Conservation (phyloP, 2,888 invertebrate species). For the Agrochola circellaris region DNA sequence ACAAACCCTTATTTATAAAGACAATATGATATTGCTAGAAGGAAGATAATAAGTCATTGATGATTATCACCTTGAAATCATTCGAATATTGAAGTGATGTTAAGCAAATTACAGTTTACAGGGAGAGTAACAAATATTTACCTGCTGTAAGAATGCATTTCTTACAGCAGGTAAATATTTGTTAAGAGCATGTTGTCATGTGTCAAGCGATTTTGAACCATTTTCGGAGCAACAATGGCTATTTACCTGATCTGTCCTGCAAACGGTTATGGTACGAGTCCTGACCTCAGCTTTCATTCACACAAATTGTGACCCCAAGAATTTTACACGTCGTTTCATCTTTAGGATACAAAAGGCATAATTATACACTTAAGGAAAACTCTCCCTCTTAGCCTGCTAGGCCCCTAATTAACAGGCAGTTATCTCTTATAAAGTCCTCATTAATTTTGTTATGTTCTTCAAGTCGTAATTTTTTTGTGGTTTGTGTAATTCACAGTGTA, state of each 20-base stretch:
- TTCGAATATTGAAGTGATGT: background rate
- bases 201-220: background rate
- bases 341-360: constrained; percentile 54
- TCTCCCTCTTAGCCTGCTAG: constrained; percentile 40
- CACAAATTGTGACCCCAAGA: background rate
- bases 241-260: background rate
- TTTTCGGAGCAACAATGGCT: background rate
- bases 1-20: too few relatives aligned
- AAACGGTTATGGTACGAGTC: background rate
- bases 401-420: constrained; percentile 56
- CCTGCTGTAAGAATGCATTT: too few relatives aligned
- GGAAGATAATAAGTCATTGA: background rate
- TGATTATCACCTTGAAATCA: background rate
- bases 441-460: constrained; percentile 51
- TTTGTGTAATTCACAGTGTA: background rate
- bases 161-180: background rate
- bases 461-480: constrained; percentile 36
- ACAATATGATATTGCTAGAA: background rate
- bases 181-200: too few relatives aligned
- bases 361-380: constrained; percentile 60
- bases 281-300: background rate
- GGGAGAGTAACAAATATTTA: too few relatives aligned
- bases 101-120: background rate
- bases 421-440: constrained; percentile 58
- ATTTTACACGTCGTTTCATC: constrained; percentile 49